A percentile compares a stretch with the other conserved stretches of the same genome.
These are phyloP conservation scores for Betta splendens DNA, from an alignment of 2,797 vertebrate genomes.

Conservation along the genomic window DNA sequence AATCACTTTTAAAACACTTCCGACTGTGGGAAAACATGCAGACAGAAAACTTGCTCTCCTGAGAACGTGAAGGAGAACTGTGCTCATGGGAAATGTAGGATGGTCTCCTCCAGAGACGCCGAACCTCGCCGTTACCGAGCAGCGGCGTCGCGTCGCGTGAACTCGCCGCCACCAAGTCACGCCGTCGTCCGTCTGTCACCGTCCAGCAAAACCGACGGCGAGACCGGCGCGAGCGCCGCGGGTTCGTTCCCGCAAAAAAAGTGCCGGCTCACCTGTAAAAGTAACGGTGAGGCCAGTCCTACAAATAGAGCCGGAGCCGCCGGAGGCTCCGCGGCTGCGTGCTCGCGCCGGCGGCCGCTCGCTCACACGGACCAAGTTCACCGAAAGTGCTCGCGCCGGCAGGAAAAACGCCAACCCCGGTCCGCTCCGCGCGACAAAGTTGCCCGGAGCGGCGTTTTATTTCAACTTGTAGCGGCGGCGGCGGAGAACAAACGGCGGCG, in stretches of 20 bases:
- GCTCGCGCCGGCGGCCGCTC: slow-evolving; percentile 12
- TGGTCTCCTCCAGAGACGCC: not conserved
- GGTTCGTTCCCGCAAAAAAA: slow-evolving; percentile 8
- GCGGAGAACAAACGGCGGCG: not conserved
- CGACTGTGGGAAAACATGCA: too few species aligned
- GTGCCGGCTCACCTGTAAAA: slow-evolving; percentile 72
- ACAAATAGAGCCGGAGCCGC: slow-evolving; percentile 51
- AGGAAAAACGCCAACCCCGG: not conserved
- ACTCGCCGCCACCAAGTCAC: slow-evolving; percentile 33
- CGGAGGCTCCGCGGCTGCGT: slow-evolving; percentile 34
- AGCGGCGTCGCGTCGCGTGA: slow-evolving; percentile 17
- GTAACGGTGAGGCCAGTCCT: slow-evolving; percentile 78
- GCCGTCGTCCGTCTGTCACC: slow-evolving; percentile 26
- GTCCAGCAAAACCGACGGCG: too few species aligned
- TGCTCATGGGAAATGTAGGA: not conserved
- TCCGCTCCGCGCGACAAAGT: not conserved
- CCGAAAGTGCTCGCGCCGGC: slow-evolving; percentile 29
- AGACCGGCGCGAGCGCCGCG: too few species aligned
- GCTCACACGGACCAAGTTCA: slow-evolving; percentile 3
- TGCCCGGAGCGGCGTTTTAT: not conserved
- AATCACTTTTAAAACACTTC: too few species aligned
- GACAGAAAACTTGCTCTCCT: too few species aligned
- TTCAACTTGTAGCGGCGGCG: not conserved
- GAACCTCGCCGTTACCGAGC: not conserved
- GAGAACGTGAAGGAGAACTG: too few species aligned